A percentile compares a stretch with the other conserved stretches of the same genome.
Evolutionary conservation across 2,888 invertebrate genomes (phyloP).

Genomic region (Drosophila phalerata): DNA sequence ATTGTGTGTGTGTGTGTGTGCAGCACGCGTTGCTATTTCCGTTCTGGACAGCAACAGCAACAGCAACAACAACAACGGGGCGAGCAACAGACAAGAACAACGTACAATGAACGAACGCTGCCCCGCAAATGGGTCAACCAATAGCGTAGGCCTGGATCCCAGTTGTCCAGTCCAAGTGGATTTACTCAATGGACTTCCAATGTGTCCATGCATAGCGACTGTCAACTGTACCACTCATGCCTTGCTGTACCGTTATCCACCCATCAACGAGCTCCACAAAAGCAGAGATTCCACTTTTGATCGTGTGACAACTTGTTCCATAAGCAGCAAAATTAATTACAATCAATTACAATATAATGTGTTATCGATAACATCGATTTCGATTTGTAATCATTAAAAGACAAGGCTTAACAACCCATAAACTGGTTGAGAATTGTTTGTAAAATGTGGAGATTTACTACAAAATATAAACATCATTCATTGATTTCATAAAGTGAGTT

Average conservation of each 20-base stretch:
- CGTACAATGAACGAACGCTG: slow-evolving; percentile 28
- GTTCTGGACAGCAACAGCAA: slow-evolving; percentile 49
- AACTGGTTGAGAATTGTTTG: neutral
- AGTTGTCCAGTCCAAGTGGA: slow-evolving; percentile 30
- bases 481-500: too few species aligned
- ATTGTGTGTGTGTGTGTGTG: slow-evolving; percentile 28
- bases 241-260: slow-evolving; percentile 27
- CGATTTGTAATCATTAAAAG: slow-evolving; percentile 3
- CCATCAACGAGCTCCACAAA: neutral
- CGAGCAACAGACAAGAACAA: slow-evolving; percentile 25
- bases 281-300: slow-evolving; percentile 5
- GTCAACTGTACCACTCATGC: slow-evolving; percentile 11
- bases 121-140: slow-evolving; percentile 59
- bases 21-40: slow-evolving; percentile 73
- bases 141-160: slow-evolving; percentile 37
- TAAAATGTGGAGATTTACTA: neutral
- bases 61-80: slow-evolving; percentile 5
- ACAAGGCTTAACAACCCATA: neutral
- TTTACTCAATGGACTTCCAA: slow-evolving; percentile 28
- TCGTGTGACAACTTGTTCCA: neutral
- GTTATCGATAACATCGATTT: slow-evolving; percentile 16
- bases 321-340: slow-evolving; percentile 13
- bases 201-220: slow-evolving; percentile 25
- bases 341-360: neutral
- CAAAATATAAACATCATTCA: neutral